Conservation (phyloP, 2,113 vertebrate genomes). For the Ploceus nigricollis region DNA sequence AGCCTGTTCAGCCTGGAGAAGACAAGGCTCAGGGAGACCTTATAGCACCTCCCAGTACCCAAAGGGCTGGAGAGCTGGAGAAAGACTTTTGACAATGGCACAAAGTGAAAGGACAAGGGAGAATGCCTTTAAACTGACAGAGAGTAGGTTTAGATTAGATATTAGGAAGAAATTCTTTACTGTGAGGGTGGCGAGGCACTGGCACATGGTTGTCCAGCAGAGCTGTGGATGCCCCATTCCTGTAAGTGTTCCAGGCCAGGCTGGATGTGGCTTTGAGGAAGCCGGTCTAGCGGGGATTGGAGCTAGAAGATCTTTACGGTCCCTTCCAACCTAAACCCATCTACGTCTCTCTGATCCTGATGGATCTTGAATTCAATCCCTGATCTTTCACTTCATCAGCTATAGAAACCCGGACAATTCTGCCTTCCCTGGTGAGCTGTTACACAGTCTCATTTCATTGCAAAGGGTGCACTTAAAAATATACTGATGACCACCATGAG, state of each 20-base stretch:
- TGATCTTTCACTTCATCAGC: not conserved
- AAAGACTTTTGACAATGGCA: not conserved
- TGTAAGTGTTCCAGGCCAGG: not conserved
- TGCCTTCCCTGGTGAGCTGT: not conserved
- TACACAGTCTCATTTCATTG: not conserved
- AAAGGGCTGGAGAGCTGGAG: not conserved
- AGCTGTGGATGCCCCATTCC: not conserved
- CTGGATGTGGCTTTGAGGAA: not conserved
- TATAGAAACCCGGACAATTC: not conserved
- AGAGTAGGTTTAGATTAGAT: not conserved
- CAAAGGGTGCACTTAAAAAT: not conserved
- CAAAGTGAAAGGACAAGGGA: not conserved
- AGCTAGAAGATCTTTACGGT: fast-evolving
- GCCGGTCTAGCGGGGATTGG: not conserved
- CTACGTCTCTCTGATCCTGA: not conserved
- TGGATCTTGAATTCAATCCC: not conserved
- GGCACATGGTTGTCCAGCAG: not conserved
- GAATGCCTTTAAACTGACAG: not conserved
- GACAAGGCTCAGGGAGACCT: not conserved
- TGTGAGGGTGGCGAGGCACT: not conserved
- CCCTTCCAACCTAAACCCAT: not conserved
- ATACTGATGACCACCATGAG: not conserved
- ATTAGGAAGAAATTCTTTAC: not conserved
- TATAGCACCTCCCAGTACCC: not conserved
- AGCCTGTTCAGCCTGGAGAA: not conserved